These are phyloP conservation scores for Alectoris magna DNA, from an alignment of 2,797 vertebrate species.

Conservation along the genomic window DNA sequence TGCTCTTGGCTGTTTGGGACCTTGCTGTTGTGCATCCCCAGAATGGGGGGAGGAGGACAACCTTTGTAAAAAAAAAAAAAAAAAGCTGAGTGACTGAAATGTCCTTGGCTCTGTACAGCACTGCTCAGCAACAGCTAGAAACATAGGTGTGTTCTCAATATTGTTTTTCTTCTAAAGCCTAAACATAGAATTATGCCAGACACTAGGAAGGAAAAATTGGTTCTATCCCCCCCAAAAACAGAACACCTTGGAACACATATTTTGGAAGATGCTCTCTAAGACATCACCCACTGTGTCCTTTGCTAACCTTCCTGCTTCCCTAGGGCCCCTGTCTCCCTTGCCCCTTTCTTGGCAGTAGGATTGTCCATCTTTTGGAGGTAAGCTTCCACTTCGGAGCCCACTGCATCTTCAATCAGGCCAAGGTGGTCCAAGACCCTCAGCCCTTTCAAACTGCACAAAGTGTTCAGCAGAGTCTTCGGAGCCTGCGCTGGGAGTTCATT, in stretches of 20 bases:
- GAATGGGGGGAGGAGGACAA: neutral
- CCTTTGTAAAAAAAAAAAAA: neutral
- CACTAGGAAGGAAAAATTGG: no score
- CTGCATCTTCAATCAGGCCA: conserved; percentile 80
- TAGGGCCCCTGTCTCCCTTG: neutral
- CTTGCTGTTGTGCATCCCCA: neutral
- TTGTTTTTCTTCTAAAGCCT: no score
- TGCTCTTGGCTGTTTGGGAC: neutral
- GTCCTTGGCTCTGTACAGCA: no score
- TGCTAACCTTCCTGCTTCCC: neutral
- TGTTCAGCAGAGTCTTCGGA: conserved; percentile 83
- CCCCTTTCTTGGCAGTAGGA: conserved; percentile 3
- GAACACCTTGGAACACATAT: neutral
- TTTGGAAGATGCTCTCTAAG: neutral
- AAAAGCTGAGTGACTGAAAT: no score
- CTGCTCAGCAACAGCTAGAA: no score
- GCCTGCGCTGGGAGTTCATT: conserved; percentile 81
- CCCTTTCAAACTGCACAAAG: conserved; percentile 83
- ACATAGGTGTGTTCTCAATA: no score
- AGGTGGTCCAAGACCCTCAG: conserved; percentile 82
- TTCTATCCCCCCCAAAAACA: neutral
- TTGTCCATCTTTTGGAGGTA: conserved; percentile 78
- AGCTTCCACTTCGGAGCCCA: conserved; percentile 83
- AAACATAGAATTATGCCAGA: no score
- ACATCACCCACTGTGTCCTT: neutral